These are phyloP conservation scores for Saccostrea glomerata DNA, from an alignment of 1,140 invertebrate species.

Conservation along the genomic window DNA sequence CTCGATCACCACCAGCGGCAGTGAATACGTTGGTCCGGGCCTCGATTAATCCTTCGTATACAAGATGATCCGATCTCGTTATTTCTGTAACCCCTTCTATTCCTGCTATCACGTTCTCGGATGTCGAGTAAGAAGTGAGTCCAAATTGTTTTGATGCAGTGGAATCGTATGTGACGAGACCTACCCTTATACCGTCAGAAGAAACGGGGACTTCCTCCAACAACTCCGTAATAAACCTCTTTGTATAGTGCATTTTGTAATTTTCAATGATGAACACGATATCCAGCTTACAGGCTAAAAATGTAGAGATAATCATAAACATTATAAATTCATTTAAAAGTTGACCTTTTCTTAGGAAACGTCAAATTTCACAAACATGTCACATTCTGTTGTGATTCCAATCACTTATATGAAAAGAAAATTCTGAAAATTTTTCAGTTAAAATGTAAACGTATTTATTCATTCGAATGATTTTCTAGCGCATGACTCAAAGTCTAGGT, in stretches of 20 bases:
- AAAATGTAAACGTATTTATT: no score
- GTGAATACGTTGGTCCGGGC: slow-evolving; percentile 3
- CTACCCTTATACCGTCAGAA: not conserved
- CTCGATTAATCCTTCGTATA: not conserved
- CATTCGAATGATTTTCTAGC: no score
- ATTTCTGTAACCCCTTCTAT: not conserved
- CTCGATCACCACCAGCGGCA: not conserved
- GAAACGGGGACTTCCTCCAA: not conserved
- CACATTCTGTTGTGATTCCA: no score
- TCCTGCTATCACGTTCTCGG: not conserved
- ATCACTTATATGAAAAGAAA: no score
- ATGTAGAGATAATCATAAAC: not conserved
- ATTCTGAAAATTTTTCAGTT: no score
- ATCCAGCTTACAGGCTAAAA: slow-evolving; percentile 2
- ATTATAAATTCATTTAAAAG: no score
- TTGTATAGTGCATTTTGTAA: not conserved
- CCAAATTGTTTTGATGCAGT: not conserved
- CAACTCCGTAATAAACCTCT: not conserved
- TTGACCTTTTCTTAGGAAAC: no score
- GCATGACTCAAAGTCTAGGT: no score
- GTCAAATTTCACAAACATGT: no score
- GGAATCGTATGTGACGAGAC: not conserved
- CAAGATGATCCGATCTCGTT: not conserved
- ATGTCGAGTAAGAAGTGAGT: not conserved
- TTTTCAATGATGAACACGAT: slow-evolving; percentile 6